These are phyloP conservation scores for Steinernema feltiae DNA, from an alignment of 1,140 invertebrate genomes.

Conservation along the genomic window DNA sequence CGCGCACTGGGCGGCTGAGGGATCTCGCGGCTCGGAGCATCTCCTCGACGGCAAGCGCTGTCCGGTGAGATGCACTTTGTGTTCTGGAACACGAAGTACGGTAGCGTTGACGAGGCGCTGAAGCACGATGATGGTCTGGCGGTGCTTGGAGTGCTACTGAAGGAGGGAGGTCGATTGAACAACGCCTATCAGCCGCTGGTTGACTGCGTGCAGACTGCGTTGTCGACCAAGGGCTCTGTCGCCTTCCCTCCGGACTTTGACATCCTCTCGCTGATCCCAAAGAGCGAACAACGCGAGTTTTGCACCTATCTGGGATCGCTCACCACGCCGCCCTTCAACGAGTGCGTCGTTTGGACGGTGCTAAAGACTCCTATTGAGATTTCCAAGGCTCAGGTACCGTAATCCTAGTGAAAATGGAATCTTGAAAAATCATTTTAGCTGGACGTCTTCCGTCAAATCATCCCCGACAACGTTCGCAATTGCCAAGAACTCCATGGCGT, in stretches of 20 bases:
- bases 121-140: not conserved
- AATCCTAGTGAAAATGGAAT: not conserved
- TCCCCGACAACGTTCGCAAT: constrained; percentile 24
- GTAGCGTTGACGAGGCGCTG: not conserved
- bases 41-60: not conserved
- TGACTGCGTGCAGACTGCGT: not conserved
- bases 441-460: constrained; percentile 31
- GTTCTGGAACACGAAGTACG: not conserved
- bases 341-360: constrained; percentile 48
- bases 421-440: constrained; percentile 24
- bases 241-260: not conserved
- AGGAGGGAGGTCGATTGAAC: not conserved
- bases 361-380: constrained; percentile 29
- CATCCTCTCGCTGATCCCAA: not conserved
- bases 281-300: constrained; percentile 22
- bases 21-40: not conserved
- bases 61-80: not conserved
- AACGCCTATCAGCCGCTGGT: not conserved
- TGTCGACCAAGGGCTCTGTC: not conserved
- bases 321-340: constrained; percentile 49
- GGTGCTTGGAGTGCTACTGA: not conserved
- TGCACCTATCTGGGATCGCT: constrained; percentile 53
- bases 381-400: not conserved
- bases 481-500: constrained; percentile 33
- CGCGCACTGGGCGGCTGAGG: constrained; percentile 23